Conservation (phyloP, 2,113 vertebrate species). For the Ophthalmolycus amberensis region DNA sequence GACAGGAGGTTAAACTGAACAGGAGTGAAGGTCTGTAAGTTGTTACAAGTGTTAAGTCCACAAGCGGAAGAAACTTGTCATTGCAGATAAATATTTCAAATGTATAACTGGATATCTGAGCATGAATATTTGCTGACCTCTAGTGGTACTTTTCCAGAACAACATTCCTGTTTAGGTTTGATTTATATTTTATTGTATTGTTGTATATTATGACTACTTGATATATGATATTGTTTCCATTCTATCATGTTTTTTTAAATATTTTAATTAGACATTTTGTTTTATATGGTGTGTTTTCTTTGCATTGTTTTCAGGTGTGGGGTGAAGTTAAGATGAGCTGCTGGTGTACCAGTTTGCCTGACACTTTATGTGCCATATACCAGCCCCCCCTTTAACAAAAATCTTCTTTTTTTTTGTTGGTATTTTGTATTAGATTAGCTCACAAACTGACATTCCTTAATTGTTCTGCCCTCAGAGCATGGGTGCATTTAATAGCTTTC, state of each 20-base stretch:
- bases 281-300: slow-evolving; percentile 56
- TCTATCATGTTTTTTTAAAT: slow-evolving; percentile 62
- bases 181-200: slow-evolving; percentile 68
- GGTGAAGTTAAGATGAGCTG: slow-evolving; percentile 42
- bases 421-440: slow-evolving; percentile 60
- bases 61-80: slow-evolving; percentile 56
- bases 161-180: slow-evolving; percentile 79
- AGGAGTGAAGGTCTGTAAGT: background rate
- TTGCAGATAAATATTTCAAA: slow-evolving; percentile 58
- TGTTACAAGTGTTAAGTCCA: slow-evolving; percentile 45
- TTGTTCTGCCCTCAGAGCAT: slow-evolving; percentile 52
- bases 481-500: slow-evolving; percentile 56
- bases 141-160: slow-evolving; percentile 78
- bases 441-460: slow-evolving; percentile 65
- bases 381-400: slow-evolving; percentile 29
- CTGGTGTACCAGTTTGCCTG: slow-evolving; percentile 58
- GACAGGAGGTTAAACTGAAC: slow-evolving; percentile 13
- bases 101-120: slow-evolving; percentile 75
- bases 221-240: slow-evolving; percentile 63
- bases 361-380: slow-evolving; percentile 56
- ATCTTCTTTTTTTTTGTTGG: slow-evolving; percentile 14
- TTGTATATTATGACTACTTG: slow-evolving; percentile 72
- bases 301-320: slow-evolving; percentile 46
- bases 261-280: slow-evolving; percentile 52
- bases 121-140: slow-evolving; percentile 82